A percentile compares a stretch with the other conserved stretches of the same genome.
Evolutionary conservation across 1,140 invertebrate species (phyloP).

Genomic region (Macrobrachium nipponense): DNA sequence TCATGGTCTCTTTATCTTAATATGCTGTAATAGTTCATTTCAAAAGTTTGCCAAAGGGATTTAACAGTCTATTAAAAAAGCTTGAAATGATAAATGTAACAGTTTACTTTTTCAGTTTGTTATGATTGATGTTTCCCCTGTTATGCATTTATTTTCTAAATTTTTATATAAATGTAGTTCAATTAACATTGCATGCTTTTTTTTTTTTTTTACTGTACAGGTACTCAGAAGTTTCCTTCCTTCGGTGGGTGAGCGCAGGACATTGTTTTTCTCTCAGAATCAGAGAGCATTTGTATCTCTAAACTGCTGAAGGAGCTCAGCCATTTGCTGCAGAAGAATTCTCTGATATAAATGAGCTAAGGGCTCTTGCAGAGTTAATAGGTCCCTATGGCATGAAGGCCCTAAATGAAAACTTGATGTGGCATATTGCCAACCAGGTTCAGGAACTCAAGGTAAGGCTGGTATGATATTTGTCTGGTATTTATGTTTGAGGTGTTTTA

Average conservation of each 20-base stretch:
- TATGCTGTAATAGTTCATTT: too few species aligned
- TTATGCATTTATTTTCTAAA: too few species aligned
- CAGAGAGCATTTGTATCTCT: conserved; percentile 96
- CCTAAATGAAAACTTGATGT: conserved; percentile 96
- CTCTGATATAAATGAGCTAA: conserved; percentile 95
- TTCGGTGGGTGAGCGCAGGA: conserved; percentile 93
- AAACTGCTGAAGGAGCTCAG: conserved; percentile 85
- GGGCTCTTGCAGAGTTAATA: conserved; percentile 95
- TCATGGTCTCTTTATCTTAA: too few species aligned
- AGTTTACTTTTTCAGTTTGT: too few species aligned
- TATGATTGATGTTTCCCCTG: too few species aligned
- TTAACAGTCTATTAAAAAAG: too few species aligned
- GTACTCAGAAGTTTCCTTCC: conserved; percentile 94
- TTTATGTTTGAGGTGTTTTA: too few species aligned
- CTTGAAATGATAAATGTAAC: too few species aligned
- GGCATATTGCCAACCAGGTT: conserved; percentile 98
- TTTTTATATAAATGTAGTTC: too few species aligned
- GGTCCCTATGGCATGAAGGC: conserved; percentile 99
- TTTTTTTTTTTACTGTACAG: conserved; percentile 35
- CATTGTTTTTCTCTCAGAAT: conserved; percentile 95
- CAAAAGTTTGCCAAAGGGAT: too few species aligned
- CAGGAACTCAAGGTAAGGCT: conserved; percentile 81
- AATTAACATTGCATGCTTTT: background rate
- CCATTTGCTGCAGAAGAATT: conserved; percentile 98
- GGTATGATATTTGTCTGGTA: background rate